Base-by-base conservation (phyloP, 2,113 vertebrate genomes). In the Mirza zaza region DNA sequence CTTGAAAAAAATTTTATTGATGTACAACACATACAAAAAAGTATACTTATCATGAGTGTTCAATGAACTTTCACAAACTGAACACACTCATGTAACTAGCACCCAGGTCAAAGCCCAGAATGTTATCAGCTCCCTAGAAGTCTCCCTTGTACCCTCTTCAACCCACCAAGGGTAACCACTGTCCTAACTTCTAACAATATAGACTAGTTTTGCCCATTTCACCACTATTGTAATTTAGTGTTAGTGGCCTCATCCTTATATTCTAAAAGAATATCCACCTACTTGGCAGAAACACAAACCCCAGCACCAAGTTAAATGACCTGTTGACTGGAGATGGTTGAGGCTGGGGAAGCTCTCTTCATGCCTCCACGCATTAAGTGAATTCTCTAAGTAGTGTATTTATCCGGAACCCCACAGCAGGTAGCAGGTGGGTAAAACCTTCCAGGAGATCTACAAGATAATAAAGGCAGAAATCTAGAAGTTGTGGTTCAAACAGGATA, bases 51-150 rank as follows among this genome's bases (percentile, higher is more conserved):
- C 42, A 29, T 63, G 14, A 71, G 13, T 68, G 15, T 92, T 94
- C 27, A 88, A 36, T 92, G 55, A 88, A 89, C 34, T 79, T 92
- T 83, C 71, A 89, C 27, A 63, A 70, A 92, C 70, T 95, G 45
- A 84, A 92, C 45, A 84, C 27, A 73, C 20, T 6, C 25, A 73
- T 39, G 6, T 80, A 92, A 88, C 36, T 34, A 65, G 52, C 32
- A 84, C 34, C 32, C 45, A 63, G 15, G 61, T 83, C 77, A 83
- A 83, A 88, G 77, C n/a, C 10, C 18, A 71, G 36, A 82, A 91
- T 52, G 13, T 52, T 48, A 59, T 17, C 71, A n/a, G 2, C 2
- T 36, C 32, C 36, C 23, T 73, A 27, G 32, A 71, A 57, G 45
- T 8, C 10, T 67, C 59, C 21, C 18, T 65, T 52, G 5, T 42